Base-by-base conservation (phyloP, 2,797 vertebrate species). In the Sebastes taczanowskii region DNA sequence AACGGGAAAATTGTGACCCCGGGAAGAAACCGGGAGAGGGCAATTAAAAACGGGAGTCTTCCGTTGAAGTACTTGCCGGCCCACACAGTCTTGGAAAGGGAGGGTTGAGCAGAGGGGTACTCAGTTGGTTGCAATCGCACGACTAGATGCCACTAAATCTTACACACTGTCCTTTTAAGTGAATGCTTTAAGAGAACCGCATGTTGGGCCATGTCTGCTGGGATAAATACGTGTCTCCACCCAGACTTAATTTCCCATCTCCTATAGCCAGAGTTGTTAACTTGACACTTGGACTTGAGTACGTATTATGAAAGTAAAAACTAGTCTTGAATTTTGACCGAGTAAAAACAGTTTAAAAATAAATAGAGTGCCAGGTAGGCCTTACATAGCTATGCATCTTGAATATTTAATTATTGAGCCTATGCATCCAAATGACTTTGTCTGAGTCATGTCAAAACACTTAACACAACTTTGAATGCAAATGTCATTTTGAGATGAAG, bases 1-100 rank as follows among this genome's bases (percentile, higher is more conserved):
- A 0, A 46, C 1, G 16, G 42, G 42, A 46, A 0, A 46, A 18
- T 46, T 46, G 42, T 46, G 42, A 46, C 42, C 7, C 42, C 0
- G 42, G 42, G 16, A 46, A 46, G 16, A 46, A 46, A 46, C 16
- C 16, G 16, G 42, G 42, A 18, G 42, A 46, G 14, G 42, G 42
- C 42, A 7, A 46, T 46, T 46, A 18, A 46, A 42, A 46, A 46
- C 42, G 3, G 0, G 42, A 46, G 42, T 18, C 42, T 46, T 11
- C 42, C 6, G 6, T 46, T 46, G 42, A 46, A 46, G 42, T 46
- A 46, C 42, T 46, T 18, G 42, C 14, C 16, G 3, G 42, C 42
- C 1, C 42, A 20, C 16, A 0, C 16, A 46, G 42, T 46, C 16
- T 20, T 46, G 16, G 42, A 46, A 46, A 46, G 16, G 16, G 16